Evolutionary conservation across 64 coral and sea anemone species (phyloP).

Genomic region (Stichodactyla mertensii): DNA sequence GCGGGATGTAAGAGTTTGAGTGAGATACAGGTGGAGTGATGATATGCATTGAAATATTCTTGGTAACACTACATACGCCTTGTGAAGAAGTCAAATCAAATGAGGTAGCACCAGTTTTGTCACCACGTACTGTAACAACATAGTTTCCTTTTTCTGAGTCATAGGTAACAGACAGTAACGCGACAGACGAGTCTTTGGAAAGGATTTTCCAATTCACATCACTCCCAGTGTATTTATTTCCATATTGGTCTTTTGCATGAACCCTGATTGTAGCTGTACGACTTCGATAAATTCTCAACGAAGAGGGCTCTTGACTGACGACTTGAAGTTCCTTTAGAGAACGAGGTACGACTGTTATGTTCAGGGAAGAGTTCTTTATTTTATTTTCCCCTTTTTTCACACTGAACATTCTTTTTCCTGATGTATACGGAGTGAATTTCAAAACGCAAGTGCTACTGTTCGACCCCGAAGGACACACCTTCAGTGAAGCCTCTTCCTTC

Average conservation of each 20-base stretch:
- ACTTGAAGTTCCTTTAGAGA: not conserved
- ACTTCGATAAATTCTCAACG: not conserved
- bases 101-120: not conserved
- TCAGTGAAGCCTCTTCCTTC: not conserved
- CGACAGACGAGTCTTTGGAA: no score
- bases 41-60: not conserved
- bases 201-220: no score
- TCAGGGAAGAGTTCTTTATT: not conserved
- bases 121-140: no score
- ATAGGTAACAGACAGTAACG: no score
- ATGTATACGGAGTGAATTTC: not conserved
- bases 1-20: not conserved
- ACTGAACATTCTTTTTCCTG: not conserved
- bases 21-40: not conserved
- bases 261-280: no score
- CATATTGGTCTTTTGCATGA: no score
- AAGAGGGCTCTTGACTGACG: not conserved
- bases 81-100: not conserved
- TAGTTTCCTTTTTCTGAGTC: no score
- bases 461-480: not conserved
- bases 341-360: not conserved
- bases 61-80: not conserved
- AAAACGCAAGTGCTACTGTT: not conserved
- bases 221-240: no score
- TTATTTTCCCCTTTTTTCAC: not conserved